Evolutionary conservation across 2,797 vertebrate genomes (phyloP), one percentile per base, ranked within the genome.

Genomic region (Acanthurus leucopareius): DNA sequence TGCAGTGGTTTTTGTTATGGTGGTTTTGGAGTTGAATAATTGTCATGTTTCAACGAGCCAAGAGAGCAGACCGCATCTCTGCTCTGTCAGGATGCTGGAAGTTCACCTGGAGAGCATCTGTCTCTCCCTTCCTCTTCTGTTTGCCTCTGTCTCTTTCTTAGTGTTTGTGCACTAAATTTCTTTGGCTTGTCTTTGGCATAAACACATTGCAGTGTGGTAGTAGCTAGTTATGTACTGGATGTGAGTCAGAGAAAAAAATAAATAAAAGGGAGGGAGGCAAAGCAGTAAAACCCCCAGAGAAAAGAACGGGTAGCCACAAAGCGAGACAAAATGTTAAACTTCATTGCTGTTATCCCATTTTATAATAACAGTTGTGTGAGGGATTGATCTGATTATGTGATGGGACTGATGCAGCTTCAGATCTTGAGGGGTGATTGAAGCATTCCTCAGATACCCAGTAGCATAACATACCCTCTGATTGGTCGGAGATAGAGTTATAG

Each of bases 181-280:
- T 89, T 82, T 88, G 83, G 45, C 75, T 85, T 79, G 86, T 85
- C 82, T 90, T 80, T 91, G 90, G 86, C 88, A 81, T 83, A 91
- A 90, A 90, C 87, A 65, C 66, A 69, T 53, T 40, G 78, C 68
- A 75, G 84, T 85, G 88, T 82, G 78, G 89, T 84, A 68, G 81
- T 47, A 51, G 79, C 75, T 83, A 83, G 86, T 87, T 85, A 88
- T 88, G 73, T 73, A 14, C 66, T 86, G 82, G 80, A 80, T 42
- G 11, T 40, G 58, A 47, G 82, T 84, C 91, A 83, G 73, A 73
- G 35, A 48, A 70, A 52, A 32, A 47, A 53, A 38, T 20, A 65
- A 63, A 40, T 17, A 54, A 45, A 82, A 78, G 61, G 42, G 44
- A 32, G 48, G 7, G 17, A 52, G 57, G 44, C 16, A 59, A 63